Base-by-base conservation (phyloP, 2,113 vertebrate species). In the Natator depressus region DNA sequence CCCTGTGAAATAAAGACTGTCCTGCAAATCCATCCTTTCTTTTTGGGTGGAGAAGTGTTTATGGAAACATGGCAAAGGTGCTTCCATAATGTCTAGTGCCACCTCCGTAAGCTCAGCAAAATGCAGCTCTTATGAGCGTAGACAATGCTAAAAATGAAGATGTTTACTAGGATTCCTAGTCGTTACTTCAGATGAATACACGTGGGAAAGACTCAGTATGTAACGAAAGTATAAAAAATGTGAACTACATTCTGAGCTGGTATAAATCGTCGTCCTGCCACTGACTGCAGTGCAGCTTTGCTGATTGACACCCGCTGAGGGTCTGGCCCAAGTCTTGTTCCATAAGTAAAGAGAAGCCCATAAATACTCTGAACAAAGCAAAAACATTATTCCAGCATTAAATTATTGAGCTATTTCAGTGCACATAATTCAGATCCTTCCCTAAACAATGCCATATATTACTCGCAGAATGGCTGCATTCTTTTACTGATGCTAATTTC, bases 321-420 rank as follows among this genome's bases (percentile, higher is more conserved):
- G 78, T 93, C 81, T 91, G 83, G 62, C 93, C 94, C 83, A 16
- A 83, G 93, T 94, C 95, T 91, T 86, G 93, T 94, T 78, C 89
- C 29, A 81, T 89, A 78, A 8, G n/a, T 96, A 88, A 96, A 96
- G 89, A 95, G 91, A 93, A 96, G 91, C 93, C 85, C 27, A 0
- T 91, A 95, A 95, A 93, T 91, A 96, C 94, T 96, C 93, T 95
- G 96, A 96, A 95, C 91, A 96, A 95, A 94, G 87, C 85, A 76
- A 95, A 97, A 95, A 90, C 89, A 90, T 96, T 95, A 89, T 95
- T 95, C 83, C 89, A 94, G 89, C 94, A 95, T 5, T 35, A 65
- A 93, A 90, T 91, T 88, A 55, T 57, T 93, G 94, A 94, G 93
- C 76, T 93, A 89, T 92, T 95, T 93, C 96, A 93, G 53, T 75